Base-by-base conservation (phyloP, 2,113 vertebrate genomes). In the Dolichotis patagonum region DNA sequence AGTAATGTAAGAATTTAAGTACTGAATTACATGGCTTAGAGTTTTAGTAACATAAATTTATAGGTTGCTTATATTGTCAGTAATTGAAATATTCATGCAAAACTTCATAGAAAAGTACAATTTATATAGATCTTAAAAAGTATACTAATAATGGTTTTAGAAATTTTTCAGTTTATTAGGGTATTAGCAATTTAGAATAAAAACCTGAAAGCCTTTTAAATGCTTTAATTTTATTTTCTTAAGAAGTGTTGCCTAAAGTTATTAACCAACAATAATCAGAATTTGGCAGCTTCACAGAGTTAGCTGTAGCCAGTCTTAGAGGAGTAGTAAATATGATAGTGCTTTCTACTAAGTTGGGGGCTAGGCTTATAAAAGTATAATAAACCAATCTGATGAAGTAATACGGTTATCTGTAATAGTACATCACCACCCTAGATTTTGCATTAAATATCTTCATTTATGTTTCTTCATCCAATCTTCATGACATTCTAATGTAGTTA, bases 41-140 rank as follows among this genome's bases (percentile, higher is more conserved):
- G 43, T 92, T 73, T 96, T 88, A 88, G 28, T 90, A 92, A 56
- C 38, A 58, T 4, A 22, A 77, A 82, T 71, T 62, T 88, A 77
- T 91, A 92, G 67, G 7, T 32, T 94, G 73, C 32, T 90, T 80
- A 85, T 46, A 87, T 87, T 67, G 49, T 38, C 6, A 5, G 52
- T 91, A 41, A 91, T 58, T 88, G 5, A 89, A 96, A 75, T 95
- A 91, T 46, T 91, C 43, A 81, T 56, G 1, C 60, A 87, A 67
- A 80, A 12, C 28, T 90, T 88, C 65, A 60, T 5, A 60, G 58
- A 78, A 46, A 91, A 90, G 54, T 43, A 54, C 22, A 1, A 83
- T 62, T 93, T 90, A 90, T 52, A n/a, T 52, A 95, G 67, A 46
- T 14, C 24, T 96, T 94, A 32, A 86, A 86, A 92, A 86, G 81